Evolutionary conservation across 2,888 invertebrate species (phyloP).

Genomic region (Drosophila crucigera): DNA sequence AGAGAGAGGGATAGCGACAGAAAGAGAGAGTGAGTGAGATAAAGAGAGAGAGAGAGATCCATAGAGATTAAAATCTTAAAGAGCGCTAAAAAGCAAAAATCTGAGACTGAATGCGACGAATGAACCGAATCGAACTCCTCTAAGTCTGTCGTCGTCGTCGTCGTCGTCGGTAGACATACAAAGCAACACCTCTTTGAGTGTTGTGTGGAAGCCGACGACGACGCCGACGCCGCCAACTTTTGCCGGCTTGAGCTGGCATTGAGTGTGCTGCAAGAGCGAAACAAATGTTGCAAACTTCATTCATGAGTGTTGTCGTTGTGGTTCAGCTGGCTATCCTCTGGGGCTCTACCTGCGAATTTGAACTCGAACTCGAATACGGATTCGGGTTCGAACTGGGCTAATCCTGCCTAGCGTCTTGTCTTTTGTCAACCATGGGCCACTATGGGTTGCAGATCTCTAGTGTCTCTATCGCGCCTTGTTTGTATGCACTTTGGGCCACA

Average conservation of each 20-base stretch:
- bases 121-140: slow-evolving; percentile 48
- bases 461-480: slow-evolving; percentile 64
- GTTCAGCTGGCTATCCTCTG: slow-evolving; percentile 32
- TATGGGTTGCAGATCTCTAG: slow-evolving; percentile 55
- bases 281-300: slow-evolving; percentile 44
- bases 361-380: slow-evolving; percentile 25
- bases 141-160: slow-evolving; percentile 32
- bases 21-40: slow-evolving; percentile 1
- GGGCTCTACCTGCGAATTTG: slow-evolving; percentile 47
- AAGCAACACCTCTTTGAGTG: slow-evolving; percentile 76
- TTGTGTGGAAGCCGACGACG: slow-evolving; percentile 46
- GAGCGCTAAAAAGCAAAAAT: slow-evolving; percentile 73
- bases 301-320: slow-evolving; percentile 33
- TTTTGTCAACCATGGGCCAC: slow-evolving; percentile 65
- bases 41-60: slow-evolving; percentile 1
- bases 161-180: slow-evolving; percentile 42
- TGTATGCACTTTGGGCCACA: slow-evolving; percentile 70
- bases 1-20: slow-evolving; percentile 9
- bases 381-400: slow-evolving; percentile 57
- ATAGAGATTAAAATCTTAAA: slow-evolving; percentile 76
- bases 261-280: slow-evolving; percentile 26
- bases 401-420: slow-evolving; percentile 65
- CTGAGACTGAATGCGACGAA: slow-evolving; percentile 13
- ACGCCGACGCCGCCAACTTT: slow-evolving; percentile 38
- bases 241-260: slow-evolving; percentile 10